Evolutionary conservation across 2,113 vertebrate species (phyloP), one percentile per base, ranked within the genome.

Genomic region (Sitta europaea): DNA sequence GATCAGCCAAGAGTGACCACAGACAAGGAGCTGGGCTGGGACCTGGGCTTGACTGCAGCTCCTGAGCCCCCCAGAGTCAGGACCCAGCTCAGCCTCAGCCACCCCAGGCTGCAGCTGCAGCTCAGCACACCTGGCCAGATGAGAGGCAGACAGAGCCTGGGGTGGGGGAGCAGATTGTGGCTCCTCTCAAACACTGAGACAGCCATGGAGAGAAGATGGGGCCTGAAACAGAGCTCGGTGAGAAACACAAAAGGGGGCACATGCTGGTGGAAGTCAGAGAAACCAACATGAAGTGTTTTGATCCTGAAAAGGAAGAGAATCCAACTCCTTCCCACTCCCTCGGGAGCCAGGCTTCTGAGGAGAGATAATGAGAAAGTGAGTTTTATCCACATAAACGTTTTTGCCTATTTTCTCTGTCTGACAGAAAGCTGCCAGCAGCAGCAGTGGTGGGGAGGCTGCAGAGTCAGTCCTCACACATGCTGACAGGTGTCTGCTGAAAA

Each of bases 1-100:
- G 17, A 58, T 14, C 5, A 36, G 14, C 17, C 58, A 36, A 23
- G 11, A 1, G 3, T 6, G 4, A 61, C 9, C 24, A 21, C 7
- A 65, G 7, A 9, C 6, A 23, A 47, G 2, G 19, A 42, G 17
- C 27, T 16, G 8, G 14, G 8, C 33, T 0, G 0, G 13, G 2
- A 3, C 1, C 51, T 68, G 48, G 48, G 35, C 35, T 68, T 9
- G 36, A 14, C 36, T 9, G 7, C 15, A 72, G 58, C 48, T 72
- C 40, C 61, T 35, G 50, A 80, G 68, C 20, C 20, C 21, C 21
- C 1, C 9, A 0, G 3, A n/a, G 51, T 5, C 35, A 21, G 1
- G 2, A 9, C 48, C 7, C 29, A 35, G 43, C 62, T 28, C 47
- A 11, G 57, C 0, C 12, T 2, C 54, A 11, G 12, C 8, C 4